Base-by-base conservation (phyloP, 2,797 vertebrate genomes). In the Alosa sapidissima region DNA sequence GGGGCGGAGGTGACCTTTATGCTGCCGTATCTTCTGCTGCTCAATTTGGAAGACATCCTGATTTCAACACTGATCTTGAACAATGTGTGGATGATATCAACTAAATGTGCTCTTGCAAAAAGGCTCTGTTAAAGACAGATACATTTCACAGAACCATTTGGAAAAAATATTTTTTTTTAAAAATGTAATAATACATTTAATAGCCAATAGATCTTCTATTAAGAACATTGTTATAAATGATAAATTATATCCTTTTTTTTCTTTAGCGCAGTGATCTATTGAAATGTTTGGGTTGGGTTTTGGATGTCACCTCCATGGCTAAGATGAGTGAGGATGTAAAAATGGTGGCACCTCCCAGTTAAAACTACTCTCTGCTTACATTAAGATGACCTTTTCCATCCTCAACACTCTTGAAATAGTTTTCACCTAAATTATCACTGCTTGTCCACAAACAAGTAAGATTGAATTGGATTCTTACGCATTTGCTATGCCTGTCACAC, bases 1-100 rank as follows among this genome's bases (percentile, higher is more conserved):
- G 88, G 88, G 93, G 89, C 87, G 82, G 33, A 78, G 41, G 72
- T 78, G 72, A 78, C 83, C 72, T 78, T 78, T 78, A 45, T 21
- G 41, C 36, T n/a, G 36, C 33, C n/a, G 19, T 78, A 45, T 81
- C 68, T 84, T 41, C 41, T 52, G 21, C 52, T 84, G 33, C 52
- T 84, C 72, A 47, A 36, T 54, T 45, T 60, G 14, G 51, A 83
- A 83, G 33, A 83, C 83, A 78, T 81, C 72, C 55, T 84, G 33
- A 72, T 60, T 36, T 83, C 49, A 84, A 49, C 8, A 72, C 24
- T 49, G 52, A 54, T 19, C 72, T 78, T 78, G 72, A 78, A 45
- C 41, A 78, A 47, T 78, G 45, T 78, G n/a, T 24, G 1, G 58
- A 68, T 33, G 62, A 68, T 13, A 33, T 28, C 28, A 68, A 36